Evolutionary conservation across 2,888 invertebrate species (phyloP), one percentile per base, ranked within the genome.

Genomic region (Chesias legatella): DNA sequence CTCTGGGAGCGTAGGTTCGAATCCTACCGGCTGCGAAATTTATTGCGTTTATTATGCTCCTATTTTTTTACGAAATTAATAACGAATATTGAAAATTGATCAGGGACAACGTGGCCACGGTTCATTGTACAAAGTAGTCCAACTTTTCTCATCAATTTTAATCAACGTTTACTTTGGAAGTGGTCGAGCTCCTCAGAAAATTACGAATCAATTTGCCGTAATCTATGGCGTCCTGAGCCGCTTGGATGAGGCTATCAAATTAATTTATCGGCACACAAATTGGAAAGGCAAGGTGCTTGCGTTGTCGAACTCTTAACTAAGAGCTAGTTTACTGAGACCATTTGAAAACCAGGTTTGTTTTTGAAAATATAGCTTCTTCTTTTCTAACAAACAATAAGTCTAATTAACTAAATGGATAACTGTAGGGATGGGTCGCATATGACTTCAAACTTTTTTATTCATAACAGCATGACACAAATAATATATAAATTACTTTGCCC

Each of bases 1-100:
- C 93, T 94, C 92, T 94, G 93, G 93, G 93, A 93, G 94, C 93
- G 93, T 93, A 94, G 94, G 93, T 94, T 94, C 94, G 93, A 93
- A 92, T 94, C 93, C 93, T 94, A 93, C 93, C 92, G 93, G 91
- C 93, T 93, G 93, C 93, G 93, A 63, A 63, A 1, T 40, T 31
- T 56, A 61, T 62, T 65, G 59, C 44, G 20, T 29, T 35, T 37
- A 34, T 33, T 29, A 17, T 22, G 9, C n/a, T 1, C 20, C 24
- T 38, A 29, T 17, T 17, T 30, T 41, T 24, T 33, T 9, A 36
- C 29, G 31, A 28, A 29, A 46, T 17, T 17, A 5, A 30, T 33
- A 13, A 39, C 29, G 37, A 6, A 42, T 26, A 32, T 45, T 41
- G 37, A 7, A 42, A 22, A 32, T 45, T 41, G 43, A 46, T 43